These are phyloP conservation scores for Rhegmatorhina hoffmannsi DNA, from an alignment of 2,113 vertebrate genomes.

Conservation along the genomic window DNA sequence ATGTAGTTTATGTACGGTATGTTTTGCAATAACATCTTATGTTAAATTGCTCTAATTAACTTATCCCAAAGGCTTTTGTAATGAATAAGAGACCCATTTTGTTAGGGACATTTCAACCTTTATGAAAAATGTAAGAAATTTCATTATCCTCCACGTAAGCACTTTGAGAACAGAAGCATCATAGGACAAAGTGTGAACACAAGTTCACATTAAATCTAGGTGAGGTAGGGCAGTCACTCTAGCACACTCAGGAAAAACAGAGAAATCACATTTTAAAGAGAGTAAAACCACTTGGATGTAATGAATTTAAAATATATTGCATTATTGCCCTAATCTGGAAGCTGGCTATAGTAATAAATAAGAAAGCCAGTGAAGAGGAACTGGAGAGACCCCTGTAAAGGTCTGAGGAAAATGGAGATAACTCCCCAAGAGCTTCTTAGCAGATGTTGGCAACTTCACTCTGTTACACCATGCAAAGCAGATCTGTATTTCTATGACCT, in stretches of 20 bases:
- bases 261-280: background rate
- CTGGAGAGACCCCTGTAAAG: background rate
- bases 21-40: background rate
- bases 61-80: background rate
- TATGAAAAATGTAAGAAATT: background rate
- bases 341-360: background rate
- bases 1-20: rapidly evolving
- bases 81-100: background rate
- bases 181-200: background rate
- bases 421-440: background rate
- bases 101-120: background rate
- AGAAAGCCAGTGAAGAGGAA: background rate
- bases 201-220: background rate
- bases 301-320: background rate
- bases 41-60: background rate
- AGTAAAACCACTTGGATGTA: background rate
- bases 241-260: background rate
- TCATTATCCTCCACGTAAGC: background rate
- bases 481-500: background rate
- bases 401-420: background rate
- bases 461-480: background rate
- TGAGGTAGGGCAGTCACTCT: background rate
- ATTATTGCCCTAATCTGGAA: background rate
- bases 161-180: background rate
- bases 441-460: background rate